A percentile compares a stretch with the other conserved stretches of the same genome.
phyloP scores from a whole-genome alignment of 2,888 invertebrate species.

The Macrosoma leucophasiata region DNA sequence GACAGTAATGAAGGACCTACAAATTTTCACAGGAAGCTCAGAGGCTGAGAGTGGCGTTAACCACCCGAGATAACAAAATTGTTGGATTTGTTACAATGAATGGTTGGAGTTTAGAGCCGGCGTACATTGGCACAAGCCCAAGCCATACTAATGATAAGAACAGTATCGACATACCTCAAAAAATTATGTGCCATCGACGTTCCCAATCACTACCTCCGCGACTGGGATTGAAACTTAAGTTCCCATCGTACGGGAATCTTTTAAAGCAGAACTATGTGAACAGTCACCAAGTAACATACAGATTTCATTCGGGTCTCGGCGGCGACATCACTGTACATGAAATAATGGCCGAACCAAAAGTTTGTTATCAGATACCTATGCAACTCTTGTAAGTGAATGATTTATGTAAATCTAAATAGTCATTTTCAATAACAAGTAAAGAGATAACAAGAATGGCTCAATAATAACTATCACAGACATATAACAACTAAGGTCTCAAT shows the following conservation, averaged over 20 bases:
- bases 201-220: slow-evolving; percentile 91
- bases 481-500: no score
- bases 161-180: slow-evolving; percentile 57
- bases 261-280: slow-evolving; percentile 84
- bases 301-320: slow-evolving; percentile 93
- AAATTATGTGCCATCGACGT: slow-evolving; percentile 71
- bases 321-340: slow-evolving; percentile 96
- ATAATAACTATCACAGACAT: no score
- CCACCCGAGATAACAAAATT: slow-evolving; percentile 78
- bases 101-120: slow-evolving; percentile 89
- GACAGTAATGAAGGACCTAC: no score
- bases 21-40: slow-evolving; percentile 62
- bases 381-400: slow-evolving; percentile 88
- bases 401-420: not conserved
- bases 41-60: slow-evolving; percentile 76
- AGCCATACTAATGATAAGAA: slow-evolving; percentile 75
- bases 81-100: slow-evolving; percentile 90
- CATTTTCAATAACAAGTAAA: no score
- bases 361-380: slow-evolving; percentile 90
- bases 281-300: slow-evolving; percentile 83
- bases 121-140: slow-evolving; percentile 82
- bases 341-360: slow-evolving; percentile 91
- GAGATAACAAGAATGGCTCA: not conserved
- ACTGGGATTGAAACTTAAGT: slow-evolving; percentile 86
- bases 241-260: slow-evolving; percentile 85